Percentiles rank a stretch among this genome's conserved stretches.
These are phyloP conservation scores for Microctenopoma stevenorrisi DNA, from an alignment of 2,797 vertebrate genomes.

Conservation along the genomic window DNA sequence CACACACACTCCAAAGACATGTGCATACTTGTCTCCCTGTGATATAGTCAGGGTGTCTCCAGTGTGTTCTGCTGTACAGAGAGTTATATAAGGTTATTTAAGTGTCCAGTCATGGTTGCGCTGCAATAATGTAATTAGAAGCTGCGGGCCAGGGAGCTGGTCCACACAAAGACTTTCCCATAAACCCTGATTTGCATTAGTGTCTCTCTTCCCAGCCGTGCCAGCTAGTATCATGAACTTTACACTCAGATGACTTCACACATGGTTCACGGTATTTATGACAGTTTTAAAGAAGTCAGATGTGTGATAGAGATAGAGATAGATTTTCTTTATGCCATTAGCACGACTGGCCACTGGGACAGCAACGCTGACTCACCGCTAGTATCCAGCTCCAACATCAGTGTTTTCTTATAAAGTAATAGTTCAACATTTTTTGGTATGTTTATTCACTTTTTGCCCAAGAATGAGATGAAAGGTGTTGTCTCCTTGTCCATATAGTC, in stretches of 20 bases:
- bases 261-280: not conserved
- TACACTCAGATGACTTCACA: slow-evolving; percentile 8
- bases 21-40: slow-evolving; percentile 29
- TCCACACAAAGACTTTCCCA: slow-evolving; percentile 60
- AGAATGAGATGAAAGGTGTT: not conserved
- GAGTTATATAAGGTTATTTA: slow-evolving; percentile 75
- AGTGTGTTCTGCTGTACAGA: slow-evolving; percentile 27
- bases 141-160: slow-evolving; percentile 52
- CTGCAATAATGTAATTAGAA: slow-evolving; percentile 75
- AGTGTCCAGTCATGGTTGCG: slow-evolving; percentile 62
- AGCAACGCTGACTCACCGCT: not conserved
- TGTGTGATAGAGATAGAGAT: not conserved
- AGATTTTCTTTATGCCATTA: not conserved
- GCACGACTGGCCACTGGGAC: not conserved
- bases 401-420: not conserved
- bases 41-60: slow-evolving; percentile 43
- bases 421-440: too few species aligned
- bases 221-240: slow-evolving; percentile 10
- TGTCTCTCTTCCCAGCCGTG: slow-evolving; percentile 8
- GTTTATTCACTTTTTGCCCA: not conserved
- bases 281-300: not conserved
- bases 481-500: not conserved
- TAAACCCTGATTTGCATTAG: slow-evolving; percentile 49
- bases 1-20: not conserved
- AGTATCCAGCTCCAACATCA: too few species aligned